Percentiles rank a stretch among this genome's conserved stretches.
Conservation (phyloP, 2,113 vertebrate genomes). For the Megalops atlanticus region DNA sequence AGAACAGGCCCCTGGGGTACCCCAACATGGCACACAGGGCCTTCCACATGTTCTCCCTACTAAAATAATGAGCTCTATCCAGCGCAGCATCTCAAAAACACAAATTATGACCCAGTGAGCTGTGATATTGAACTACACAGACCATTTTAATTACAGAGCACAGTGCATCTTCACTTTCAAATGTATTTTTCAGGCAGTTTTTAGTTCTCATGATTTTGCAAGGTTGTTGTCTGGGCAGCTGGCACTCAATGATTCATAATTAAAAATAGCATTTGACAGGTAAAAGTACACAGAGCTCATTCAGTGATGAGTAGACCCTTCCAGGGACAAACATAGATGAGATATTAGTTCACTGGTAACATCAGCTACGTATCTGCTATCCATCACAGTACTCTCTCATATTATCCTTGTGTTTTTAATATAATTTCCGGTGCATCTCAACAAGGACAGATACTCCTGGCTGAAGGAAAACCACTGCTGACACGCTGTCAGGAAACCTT, state of each 20-base stretch:
- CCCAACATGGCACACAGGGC: not conserved
- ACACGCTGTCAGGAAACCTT: not conserved
- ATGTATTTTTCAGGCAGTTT: too few species aligned
- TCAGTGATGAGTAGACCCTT: not conserved
- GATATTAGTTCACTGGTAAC: too few species aligned
- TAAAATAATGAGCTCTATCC: constrained; percentile 29
- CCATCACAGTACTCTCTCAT: too few species aligned
- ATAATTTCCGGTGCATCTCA: not conserved
- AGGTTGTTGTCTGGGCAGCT: too few species aligned
- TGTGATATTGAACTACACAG: not conserved
- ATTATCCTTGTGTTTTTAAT: too few species aligned
- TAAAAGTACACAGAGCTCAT: not conserved
- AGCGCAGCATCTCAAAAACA: constrained; percentile 11
- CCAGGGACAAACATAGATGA: too few species aligned
- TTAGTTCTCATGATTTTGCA: not conserved
- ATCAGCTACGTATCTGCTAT: too few species aligned
- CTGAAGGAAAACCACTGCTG: not conserved
- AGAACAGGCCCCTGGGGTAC: constrained; percentile 23
- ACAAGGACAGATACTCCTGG: not conserved
- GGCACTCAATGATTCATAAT: not conserved
- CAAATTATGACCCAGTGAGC: constrained; percentile 9
- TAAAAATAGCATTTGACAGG: not conserved
- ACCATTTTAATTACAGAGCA: constrained; percentile 1
- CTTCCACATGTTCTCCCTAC: constrained; percentile 3
- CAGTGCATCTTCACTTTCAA: too few species aligned